A percentile compares a stretch with the other conserved stretches of the same genome.
These are phyloP conservation scores for Arctia plantaginis DNA, from an alignment of 2,888 invertebrate genomes.

Conservation along the genomic window DNA sequence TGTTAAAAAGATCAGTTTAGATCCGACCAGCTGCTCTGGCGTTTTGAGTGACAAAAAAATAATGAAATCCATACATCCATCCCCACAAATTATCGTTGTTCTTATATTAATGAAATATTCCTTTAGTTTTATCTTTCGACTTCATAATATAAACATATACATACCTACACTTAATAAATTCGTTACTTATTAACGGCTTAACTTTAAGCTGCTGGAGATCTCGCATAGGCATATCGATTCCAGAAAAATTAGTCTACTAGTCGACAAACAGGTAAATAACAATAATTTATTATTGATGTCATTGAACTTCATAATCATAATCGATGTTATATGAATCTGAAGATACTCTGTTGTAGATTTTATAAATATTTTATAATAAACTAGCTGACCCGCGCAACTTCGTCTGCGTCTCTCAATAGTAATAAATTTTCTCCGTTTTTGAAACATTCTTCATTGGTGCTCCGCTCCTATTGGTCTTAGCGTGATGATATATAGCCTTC, in stretches of 20 bases:
- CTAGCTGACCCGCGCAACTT: too few species aligned
- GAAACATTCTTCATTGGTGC: too few species aligned
- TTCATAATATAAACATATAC: neutral
- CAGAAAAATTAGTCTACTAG: neutral
- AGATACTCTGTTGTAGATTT: neutral
- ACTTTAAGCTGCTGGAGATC: neutral
- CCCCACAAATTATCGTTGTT: too few species aligned
- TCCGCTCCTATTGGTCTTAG: too few species aligned
- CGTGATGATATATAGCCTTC: too few species aligned
- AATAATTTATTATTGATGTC: neutral
- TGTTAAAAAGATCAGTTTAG: too few species aligned
- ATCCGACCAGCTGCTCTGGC: neutral
- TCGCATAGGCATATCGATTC: neutral
- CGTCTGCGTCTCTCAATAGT: too few species aligned
- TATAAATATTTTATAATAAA: too few species aligned
- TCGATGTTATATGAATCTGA: neutral
- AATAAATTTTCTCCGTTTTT: too few species aligned
- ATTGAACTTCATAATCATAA: neutral
- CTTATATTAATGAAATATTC: neutral
- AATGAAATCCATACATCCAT: too few species aligned
- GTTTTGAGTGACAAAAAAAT: neutral
- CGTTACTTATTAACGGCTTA: neutral
- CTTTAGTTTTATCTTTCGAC: neutral
- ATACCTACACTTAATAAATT: neutral
- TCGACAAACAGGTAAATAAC: neutral